These are phyloP conservation scores for Prionace glauca DNA, from an alignment of 2,797 vertebrate species.

Conservation along the genomic window DNA sequence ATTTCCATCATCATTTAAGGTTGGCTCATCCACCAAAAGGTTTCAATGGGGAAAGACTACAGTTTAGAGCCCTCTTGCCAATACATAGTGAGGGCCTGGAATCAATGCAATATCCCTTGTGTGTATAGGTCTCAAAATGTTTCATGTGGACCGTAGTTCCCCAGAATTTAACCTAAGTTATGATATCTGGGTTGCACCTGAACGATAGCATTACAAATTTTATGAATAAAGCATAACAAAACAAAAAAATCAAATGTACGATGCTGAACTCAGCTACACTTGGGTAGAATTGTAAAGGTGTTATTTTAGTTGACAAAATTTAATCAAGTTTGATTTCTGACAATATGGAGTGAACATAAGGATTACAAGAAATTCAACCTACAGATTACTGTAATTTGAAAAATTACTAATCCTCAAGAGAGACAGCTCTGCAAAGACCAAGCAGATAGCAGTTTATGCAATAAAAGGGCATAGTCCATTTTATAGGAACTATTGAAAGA, in stretches of 20 bases:
- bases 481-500: not conserved
- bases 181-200: not conserved
- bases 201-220: not conserved
- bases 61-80: not conserved
- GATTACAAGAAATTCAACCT: not conserved
- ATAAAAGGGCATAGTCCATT: not conserved
- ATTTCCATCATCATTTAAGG: not conserved
- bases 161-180: not conserved
- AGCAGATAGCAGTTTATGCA: not conserved
- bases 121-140: not conserved
- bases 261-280: not conserved
- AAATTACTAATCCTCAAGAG: not conserved
- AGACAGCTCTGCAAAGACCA: not conserved
- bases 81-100: not conserved
- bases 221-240: not conserved
- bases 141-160: not conserved
- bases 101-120: not conserved
- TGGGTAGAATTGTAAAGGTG: not conserved
- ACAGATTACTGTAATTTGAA: not conserved
- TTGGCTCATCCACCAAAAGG: not conserved
- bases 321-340: not conserved
- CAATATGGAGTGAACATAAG: not conserved
- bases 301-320: not conserved
- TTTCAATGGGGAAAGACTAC: not conserved
- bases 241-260: not conserved